These are phyloP conservation scores for Meriones unguiculatus DNA, from an alignment of 2,113 vertebrate species.

Conservation along the genomic window DNA sequence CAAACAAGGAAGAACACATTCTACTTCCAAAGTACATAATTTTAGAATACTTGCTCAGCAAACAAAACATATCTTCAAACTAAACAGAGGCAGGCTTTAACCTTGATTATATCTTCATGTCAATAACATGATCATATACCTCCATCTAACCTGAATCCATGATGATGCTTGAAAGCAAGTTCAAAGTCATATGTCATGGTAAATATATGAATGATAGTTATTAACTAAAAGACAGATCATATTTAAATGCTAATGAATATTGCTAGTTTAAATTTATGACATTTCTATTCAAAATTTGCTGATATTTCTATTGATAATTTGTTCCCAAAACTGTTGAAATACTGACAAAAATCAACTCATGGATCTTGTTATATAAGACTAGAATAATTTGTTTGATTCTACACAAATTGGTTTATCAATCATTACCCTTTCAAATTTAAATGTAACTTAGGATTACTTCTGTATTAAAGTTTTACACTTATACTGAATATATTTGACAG, in stretches of 20 bases:
- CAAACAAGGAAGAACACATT: not conserved
- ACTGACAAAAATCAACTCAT: not conserved
- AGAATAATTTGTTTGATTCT: not conserved
- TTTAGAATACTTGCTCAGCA: not conserved
- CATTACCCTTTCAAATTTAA: conserved; percentile 24
- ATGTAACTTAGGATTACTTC: not conserved
- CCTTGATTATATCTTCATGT: not conserved
- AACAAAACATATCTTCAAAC: not conserved
- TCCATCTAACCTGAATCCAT: not conserved
- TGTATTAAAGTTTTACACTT: not conserved
- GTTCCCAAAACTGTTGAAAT: not conserved
- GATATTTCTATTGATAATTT: not conserved
- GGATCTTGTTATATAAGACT: not conserved
- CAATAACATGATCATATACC: not conserved
- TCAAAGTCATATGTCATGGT: not conserved
- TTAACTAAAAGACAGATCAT: not conserved
- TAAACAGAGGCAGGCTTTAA: not conserved
- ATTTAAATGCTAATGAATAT: not conserved
- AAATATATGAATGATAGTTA: not conserved
- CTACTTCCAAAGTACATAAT: not conserved
- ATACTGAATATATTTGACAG: not conserved
- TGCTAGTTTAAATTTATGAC: conserved; percentile 18
- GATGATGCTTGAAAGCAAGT: not conserved
- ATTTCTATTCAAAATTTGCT: not conserved
- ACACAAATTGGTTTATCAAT: conserved; percentile 21